Conservation (phyloP, 2,797 vertebrate genomes). For the Chaetophractus vellerosus region DNA sequence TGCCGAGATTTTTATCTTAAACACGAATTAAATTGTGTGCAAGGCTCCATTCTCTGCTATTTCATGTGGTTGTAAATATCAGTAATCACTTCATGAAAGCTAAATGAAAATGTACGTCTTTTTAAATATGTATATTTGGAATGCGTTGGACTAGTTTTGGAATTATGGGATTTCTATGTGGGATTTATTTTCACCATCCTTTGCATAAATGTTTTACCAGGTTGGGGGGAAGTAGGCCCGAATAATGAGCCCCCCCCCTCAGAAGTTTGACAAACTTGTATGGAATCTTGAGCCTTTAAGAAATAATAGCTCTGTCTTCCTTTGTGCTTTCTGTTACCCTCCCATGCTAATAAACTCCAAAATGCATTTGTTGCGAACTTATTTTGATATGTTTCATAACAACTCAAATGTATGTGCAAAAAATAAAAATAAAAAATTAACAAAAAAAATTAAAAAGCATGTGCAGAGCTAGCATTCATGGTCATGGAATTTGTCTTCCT, state of each 20-base stretch:
- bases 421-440: too few species aligned
- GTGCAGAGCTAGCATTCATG: background rate
- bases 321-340: slow-evolving; percentile 49
- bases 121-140: slow-evolving; percentile 12
- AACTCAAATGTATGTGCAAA: background rate
- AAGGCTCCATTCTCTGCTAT: background rate
- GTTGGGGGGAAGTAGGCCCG: background rate
- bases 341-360: slow-evolving; percentile 75
- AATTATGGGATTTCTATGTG: background rate
- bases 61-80: background rate
- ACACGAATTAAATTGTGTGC: background rate
- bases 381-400: background rate
- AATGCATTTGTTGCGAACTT: slow-evolving; percentile 5
- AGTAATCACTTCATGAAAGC: background rate
- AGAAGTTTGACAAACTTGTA: background rate
- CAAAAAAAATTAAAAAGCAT: background rate
- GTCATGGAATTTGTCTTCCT: background rate
- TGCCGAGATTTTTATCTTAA: background rate
- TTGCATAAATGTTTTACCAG: background rate
- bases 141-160: background rate
- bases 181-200: background rate
- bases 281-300: background rate
- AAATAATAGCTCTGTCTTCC: background rate
- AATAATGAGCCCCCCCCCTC: accelerated
- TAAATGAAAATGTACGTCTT: slow-evolving; percentile 15